phyloP scores from a whole-genome alignment of 2,888 invertebrate genomes.

The Apoderus coryli region DNA sequence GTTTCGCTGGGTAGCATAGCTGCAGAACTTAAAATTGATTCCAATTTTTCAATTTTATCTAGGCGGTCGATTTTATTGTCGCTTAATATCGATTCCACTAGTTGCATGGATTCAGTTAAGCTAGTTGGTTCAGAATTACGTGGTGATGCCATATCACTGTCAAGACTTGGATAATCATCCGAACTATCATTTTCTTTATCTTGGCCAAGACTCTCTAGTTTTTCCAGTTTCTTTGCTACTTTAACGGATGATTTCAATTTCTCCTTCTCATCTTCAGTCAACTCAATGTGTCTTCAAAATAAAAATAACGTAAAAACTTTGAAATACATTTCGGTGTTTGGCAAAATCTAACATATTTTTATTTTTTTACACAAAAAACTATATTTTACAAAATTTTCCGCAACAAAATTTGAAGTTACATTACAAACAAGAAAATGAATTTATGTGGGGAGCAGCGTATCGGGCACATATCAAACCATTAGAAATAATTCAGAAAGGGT shows the following conservation, averaged over 20 bases:
- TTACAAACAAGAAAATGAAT: no score
- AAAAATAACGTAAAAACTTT: no score
- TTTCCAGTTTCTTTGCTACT: conserved; percentile 83
- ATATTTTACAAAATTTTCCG: no score
- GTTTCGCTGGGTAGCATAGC: conserved; percentile 47
- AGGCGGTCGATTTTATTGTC: conserved; percentile 72
- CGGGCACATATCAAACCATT: no score
- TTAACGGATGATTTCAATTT: conserved; percentile 82
- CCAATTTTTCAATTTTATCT: conserved; percentile 74
- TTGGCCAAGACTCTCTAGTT: conserved; percentile 67
- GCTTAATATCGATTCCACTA: conserved; percentile 72
- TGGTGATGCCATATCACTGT: conserved; percentile 61
- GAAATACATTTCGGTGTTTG: no score
- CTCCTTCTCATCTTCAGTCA: conserved; percentile 85
- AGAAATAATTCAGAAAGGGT: no score
- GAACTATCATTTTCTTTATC: conserved; percentile 58
- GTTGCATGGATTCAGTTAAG: conserved; percentile 78
- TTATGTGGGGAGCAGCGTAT: no score
- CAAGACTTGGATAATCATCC: conserved; percentile 65
- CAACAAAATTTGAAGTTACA: no score
- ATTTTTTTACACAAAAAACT: no score
- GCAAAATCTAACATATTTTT: no score
- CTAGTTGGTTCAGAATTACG: conserved; percentile 67
- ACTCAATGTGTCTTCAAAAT: conserved; percentile 69
- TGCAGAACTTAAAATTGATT: conserved; percentile 71